Base-by-base conservation (phyloP, 2,113 vertebrate genomes). In the Tretioscincus oriximinensis region DNA sequence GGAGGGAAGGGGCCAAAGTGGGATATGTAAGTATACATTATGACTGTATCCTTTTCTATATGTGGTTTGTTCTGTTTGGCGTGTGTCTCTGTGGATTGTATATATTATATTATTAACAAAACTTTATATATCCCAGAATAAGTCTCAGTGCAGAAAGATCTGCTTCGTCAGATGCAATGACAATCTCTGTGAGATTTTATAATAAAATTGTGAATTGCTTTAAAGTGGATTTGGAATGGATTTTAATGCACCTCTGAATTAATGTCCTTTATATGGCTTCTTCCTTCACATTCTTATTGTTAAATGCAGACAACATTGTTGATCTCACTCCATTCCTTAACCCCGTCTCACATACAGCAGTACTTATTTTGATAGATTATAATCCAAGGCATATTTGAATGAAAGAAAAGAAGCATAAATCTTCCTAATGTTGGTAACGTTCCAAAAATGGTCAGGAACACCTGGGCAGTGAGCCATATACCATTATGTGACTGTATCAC, bases 301-400 rank as follows among this genome's bases (percentile, higher is more conserved):
- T 26, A 61, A 41, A 78, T 78, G n/a, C 67, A 31, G 28, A 67
- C 16, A 14, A 61, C 7, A 18, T 79, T 54, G 54, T 58, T 58
- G 18, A 58, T 58, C 47, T n/a, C 14, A 4, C 9, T 61, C 4
- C 31, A 14, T 41, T 35, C 35, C 49, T 49, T 35, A 58, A 69
- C 31, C 28, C 68, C 21, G 29, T 49, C 1, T 24, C n/a, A 58
- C 14, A 18, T 58, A 18, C 35, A 24, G 66, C 69, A 31, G 24
- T 58, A 9, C 20, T 80, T 7, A 45, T 2, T 24, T 49, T 63
- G 58, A 63, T 49, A 26, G 31, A 64, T 47, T 72, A 5, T 72
- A 73, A 80, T 73, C 64, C 78, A 73, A 72, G 72, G 35, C 18
- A 24, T 80, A 29, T 61, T 63, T 80, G 66, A 63, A 49, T 28